Evolutionary conservation across 1,140 invertebrate species (phyloP).

Genomic region (Hesperophylax magnus): DNA sequence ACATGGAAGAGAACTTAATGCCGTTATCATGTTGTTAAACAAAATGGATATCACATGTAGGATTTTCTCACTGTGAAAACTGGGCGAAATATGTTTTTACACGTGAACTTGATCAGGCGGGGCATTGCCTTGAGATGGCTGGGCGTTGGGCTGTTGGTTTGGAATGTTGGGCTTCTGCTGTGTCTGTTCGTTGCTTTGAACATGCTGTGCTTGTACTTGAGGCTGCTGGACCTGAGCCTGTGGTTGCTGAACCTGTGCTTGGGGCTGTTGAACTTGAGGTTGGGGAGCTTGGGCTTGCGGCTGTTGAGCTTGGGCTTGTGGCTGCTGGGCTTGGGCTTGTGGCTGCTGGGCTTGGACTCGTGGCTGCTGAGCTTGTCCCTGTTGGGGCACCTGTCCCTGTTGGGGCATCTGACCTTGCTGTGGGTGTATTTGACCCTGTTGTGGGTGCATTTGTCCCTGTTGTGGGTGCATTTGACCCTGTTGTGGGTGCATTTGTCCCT

Average conservation of each 20-base stretch:
- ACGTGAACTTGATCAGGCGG: not conserved
- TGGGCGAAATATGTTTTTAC: not conserved
- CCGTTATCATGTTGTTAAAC: too few relatives aligned
- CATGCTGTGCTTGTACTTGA: slow-evolving; percentile 37
- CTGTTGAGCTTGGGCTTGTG: slow-evolving; percentile 34
- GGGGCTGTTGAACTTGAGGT: slow-evolving; percentile 59
- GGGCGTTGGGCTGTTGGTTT: slow-evolving; percentile 31
- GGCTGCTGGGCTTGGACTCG: slow-evolving; percentile 24
- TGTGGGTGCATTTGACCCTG: slow-evolving; percentile 58
- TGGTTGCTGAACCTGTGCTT: slow-evolving; percentile 59
- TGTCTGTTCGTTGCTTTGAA: slow-evolving; percentile 16
- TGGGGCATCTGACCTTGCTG: slow-evolving; percentile 46
- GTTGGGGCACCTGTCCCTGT: slow-evolving; percentile 58
- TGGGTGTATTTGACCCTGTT: slow-evolving; percentile 13
- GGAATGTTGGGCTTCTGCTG: not conserved
- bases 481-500: slow-evolving; percentile 42
- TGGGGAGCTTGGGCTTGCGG: slow-evolving; percentile 41
- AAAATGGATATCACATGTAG: slow-evolving; percentile 2
- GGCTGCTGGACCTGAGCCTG: slow-evolving; percentile 39
- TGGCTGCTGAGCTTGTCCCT: slow-evolving; percentile 53
- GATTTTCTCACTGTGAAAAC: slow-evolving; percentile 6
- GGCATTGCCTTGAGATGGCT: slow-evolving; percentile 3
- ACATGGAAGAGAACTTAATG: too few relatives aligned
- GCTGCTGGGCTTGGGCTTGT: slow-evolving; percentile 56
- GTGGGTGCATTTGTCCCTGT: slow-evolving; percentile 46